Conservation (phyloP, 2,113 vertebrate species). For the Coreoperca whiteheadi region DNA sequence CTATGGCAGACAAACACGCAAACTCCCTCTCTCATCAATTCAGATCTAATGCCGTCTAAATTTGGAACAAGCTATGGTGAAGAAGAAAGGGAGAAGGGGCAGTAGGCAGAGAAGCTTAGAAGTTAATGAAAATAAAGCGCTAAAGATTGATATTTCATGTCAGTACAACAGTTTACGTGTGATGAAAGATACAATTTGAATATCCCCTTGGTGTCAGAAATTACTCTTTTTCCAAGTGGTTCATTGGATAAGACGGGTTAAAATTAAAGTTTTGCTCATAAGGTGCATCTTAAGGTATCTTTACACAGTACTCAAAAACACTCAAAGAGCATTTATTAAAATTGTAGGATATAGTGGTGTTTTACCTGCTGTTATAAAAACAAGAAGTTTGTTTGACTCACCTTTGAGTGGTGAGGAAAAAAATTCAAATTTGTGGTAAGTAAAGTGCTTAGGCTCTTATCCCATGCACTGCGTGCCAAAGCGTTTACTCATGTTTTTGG, state of each 20-base stretch:
- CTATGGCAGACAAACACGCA: conserved; percentile 42
- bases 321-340: neutral
- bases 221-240: neutral
- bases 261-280: neutral
- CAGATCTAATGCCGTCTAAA: conserved; percentile 59
- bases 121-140: neutral
- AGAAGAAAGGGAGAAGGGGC: neutral
- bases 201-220: conserved; percentile 3
- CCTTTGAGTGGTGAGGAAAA: neutral
- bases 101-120: neutral
- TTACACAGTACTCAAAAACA: neutral
- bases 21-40: conserved; percentile 51
- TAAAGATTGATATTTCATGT: conserved; percentile 28
- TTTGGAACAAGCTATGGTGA: conserved; percentile 30
- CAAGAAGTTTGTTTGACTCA: neutral
- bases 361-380: neutral
- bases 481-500: neutral
- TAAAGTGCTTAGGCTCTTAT: neutral
- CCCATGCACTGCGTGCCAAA: neutral
- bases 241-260: neutral
- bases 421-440: conserved; percentile 7
- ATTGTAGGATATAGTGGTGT: neutral
- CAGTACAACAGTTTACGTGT: neutral
- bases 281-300: neutral
- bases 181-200: neutral